Base-by-base conservation (phyloP, 1,140 invertebrate genomes). In the Linepithema humile region DNA sequence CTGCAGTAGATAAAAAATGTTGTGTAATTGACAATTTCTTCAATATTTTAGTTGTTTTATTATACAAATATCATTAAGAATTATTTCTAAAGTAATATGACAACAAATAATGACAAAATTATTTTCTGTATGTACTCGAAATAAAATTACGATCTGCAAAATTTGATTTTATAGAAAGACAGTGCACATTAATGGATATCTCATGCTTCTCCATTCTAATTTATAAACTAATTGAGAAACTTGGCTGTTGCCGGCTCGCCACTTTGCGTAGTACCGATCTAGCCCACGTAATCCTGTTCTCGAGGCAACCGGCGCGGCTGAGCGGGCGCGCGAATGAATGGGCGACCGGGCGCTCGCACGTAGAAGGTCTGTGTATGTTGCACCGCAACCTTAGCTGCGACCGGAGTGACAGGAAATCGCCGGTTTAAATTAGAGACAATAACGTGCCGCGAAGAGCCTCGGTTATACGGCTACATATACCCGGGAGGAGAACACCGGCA, bases 391-490 rank as follows among this genome's bases (percentile, higher is more conserved):
- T 78, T 84, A 70, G 60, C 67, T 57, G 72, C 87, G 48, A 32
- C 50, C 38, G 59, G 55, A 62, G 67, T 75, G 77, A 84, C 90
- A 86, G 86, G 89, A 90, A 90, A 91, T 91, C 90, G 85, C 90
- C 86, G 82, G 43, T 86, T 90, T 91, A 90, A 91, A 90, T 91
- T 91, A 90, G 83, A 90, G 87, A 90, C 90, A 91, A 90, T 91
- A 90, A 91, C 78, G 48, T 43, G 60, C 48, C 53, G 15, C 38
- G 45, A 75, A 48, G 50, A 38, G 45, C 26, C 60, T 88, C 84
- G 83, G 70, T 65, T 53, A 40, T 17, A n/a, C 40, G 45, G 48
- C 10, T 48, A 77, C 59, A 43, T 40, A 53, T 17, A 45, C 32
- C 40, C 45, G 43, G 43, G 17, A 26, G 67, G 23, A 70, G 82